phyloP scores from a whole-genome alignment of 2,888 invertebrate genomes.

The Sipha maydis region DNA sequence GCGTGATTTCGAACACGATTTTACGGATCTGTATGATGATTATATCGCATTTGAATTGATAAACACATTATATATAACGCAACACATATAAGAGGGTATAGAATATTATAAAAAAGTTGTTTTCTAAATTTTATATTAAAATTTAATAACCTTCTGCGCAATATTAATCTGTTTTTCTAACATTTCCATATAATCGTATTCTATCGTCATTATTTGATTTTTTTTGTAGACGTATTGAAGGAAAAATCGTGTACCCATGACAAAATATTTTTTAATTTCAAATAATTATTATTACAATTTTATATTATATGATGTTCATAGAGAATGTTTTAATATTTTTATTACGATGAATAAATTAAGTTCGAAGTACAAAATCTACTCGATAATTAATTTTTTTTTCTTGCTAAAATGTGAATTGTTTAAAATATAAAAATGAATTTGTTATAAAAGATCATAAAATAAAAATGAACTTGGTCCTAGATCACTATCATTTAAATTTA shows the following conservation, averaged over 20 bases:
- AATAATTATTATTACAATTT: background rate
- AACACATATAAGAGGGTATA: too few relatives aligned
- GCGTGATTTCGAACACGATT: too few relatives aligned
- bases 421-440: background rate
- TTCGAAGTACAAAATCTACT: background rate
- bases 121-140: too few relatives aligned
- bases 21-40: too few relatives aligned
- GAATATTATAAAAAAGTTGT: too few relatives aligned
- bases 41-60: too few relatives aligned
- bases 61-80: too few relatives aligned
- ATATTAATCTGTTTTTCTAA: too few relatives aligned
- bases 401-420: slow-evolving; percentile 1
- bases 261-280: background rate
- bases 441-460: background rate
- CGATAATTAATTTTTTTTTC: background rate
- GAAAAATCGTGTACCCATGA: background rate
- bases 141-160: too few relatives aligned
- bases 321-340: slow-evolving; percentile 25
- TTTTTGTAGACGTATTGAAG: background rate
- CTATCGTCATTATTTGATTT: background rate
- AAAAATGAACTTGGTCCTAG: background rate
- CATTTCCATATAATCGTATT: too few relatives aligned
- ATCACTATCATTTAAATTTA: slow-evolving; percentile 6
- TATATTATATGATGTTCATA: background rate
- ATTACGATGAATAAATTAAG: background rate